These are phyloP conservation scores for Piaya cayana DNA, from an alignment of 2,113 vertebrate genomes.

Conservation along the genomic window DNA sequence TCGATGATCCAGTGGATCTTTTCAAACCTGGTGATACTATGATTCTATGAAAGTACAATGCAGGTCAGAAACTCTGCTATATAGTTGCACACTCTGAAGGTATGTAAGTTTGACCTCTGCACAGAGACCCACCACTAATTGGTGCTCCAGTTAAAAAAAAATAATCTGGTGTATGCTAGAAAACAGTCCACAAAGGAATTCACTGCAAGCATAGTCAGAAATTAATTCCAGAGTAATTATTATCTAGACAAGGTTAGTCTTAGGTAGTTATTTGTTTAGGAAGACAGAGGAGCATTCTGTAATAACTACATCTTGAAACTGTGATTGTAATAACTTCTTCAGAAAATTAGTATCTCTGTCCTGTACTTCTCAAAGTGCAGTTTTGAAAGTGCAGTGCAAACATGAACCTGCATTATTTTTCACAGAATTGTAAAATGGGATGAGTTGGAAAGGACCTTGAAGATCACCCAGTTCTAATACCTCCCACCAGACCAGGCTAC, in stretches of 20 bases:
- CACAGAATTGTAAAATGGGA: too few species aligned
- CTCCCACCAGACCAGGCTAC: too few species aligned
- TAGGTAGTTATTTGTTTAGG: neutral
- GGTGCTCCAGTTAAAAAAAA: neutral
- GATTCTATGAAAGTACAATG: too few species aligned
- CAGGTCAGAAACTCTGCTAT: too few species aligned
- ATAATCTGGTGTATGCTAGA: neutral
- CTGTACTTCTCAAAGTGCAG: rapidly evolving
- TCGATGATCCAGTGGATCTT: too few species aligned
- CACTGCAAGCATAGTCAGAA: neutral
- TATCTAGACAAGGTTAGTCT: neutral
- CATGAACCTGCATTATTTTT: neutral
- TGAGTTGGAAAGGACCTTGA: too few species aligned
- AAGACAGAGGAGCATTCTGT: neutral
- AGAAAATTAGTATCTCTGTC: neutral
- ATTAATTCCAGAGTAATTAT: too few species aligned
- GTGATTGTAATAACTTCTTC: neutral
- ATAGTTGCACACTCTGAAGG: neutral
- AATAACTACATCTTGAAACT: neutral
- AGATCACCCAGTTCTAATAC: too few species aligned
- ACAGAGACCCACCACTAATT: neutral
- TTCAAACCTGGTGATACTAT: too few species aligned
- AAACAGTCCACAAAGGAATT: neutral
- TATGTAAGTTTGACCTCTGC: neutral
- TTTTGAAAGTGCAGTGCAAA: neutral